These are phyloP conservation scores for Pogoniulus pusillus DNA, from an alignment of 2,797 vertebrate genomes.

Conservation along the genomic window DNA sequence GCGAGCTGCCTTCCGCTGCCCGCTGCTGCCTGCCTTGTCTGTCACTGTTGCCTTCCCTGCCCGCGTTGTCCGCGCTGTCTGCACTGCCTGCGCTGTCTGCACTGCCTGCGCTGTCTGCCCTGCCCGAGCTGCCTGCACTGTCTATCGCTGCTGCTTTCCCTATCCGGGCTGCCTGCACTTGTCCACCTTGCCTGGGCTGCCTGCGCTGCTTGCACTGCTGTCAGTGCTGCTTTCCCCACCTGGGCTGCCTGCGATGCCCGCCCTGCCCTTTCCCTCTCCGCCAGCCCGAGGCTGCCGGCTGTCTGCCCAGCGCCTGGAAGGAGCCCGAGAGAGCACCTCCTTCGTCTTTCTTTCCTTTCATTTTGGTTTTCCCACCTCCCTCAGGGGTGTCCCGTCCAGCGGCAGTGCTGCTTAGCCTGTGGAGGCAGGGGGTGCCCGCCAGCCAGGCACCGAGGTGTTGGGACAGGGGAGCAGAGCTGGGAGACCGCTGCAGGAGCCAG, in stretches of 20 bases:
- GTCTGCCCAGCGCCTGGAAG: not conserved
- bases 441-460: not conserved
- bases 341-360: not conserved
- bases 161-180: not conserved
- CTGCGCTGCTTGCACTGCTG: not conserved
- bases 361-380: not conserved
- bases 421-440: not conserved
- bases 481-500: not conserved
- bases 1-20: slow-evolving; percentile 14
- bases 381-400: not conserved
- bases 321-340: not conserved
- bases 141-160: not conserved
- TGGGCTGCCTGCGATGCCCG: not conserved
- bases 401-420: not conserved
- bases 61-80: not conserved
- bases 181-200: not conserved
- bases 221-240: too few species aligned
- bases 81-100: too few species aligned
- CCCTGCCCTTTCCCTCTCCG: not conserved
- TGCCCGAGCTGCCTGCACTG: not conserved
- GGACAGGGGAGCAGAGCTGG: not conserved
- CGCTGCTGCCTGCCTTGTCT: not conserved
- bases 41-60: not conserved
- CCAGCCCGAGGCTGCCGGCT: not conserved
- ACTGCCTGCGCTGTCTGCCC: not conserved